These are phyloP conservation scores for Catostylus mosaicus DNA, from an alignment of 30 jellyfish, hydroid and myxozoan species.

Conservation along the genomic window DNA sequence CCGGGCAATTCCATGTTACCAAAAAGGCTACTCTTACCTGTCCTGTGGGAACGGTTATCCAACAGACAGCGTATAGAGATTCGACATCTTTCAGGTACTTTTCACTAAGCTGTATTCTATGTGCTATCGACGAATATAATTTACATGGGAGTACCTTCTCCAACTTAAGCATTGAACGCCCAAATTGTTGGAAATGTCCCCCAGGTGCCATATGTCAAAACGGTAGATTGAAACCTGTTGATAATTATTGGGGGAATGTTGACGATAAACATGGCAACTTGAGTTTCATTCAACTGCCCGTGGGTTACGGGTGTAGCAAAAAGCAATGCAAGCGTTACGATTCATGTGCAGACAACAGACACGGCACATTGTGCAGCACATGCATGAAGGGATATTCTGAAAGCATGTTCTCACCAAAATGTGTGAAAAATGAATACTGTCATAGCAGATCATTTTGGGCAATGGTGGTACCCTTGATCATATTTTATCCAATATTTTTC, in stretches of 20 bases:
- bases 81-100: background rate
- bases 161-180: background rate
- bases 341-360: slow-evolving; percentile 4
- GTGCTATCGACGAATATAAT: background rate
- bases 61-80: background rate
- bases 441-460: background rate
- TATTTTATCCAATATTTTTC: background rate
- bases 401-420: slow-evolving; percentile 2
- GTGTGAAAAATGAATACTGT: background rate
- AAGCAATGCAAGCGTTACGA: background rate
- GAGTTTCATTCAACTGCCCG: background rate
- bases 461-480: background rate
- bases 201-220: slow-evolving; percentile 3
- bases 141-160: background rate
- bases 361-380: background rate
- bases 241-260: slow-evolving; percentile 1
- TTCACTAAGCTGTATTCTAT: background rate
- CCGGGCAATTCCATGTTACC: background rate
- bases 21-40: background rate
- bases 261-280: background rate
- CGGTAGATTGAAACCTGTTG: background rate
- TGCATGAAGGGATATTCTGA: background rate
- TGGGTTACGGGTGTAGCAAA: background rate
- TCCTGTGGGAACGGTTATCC: background rate
- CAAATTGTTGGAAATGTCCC: background rate